Percentiles rank a stretch among this genome's conserved stretches.
phyloP scores from a whole-genome alignment of 2,888 invertebrate genomes.

The Elysia crispata region DNA sequence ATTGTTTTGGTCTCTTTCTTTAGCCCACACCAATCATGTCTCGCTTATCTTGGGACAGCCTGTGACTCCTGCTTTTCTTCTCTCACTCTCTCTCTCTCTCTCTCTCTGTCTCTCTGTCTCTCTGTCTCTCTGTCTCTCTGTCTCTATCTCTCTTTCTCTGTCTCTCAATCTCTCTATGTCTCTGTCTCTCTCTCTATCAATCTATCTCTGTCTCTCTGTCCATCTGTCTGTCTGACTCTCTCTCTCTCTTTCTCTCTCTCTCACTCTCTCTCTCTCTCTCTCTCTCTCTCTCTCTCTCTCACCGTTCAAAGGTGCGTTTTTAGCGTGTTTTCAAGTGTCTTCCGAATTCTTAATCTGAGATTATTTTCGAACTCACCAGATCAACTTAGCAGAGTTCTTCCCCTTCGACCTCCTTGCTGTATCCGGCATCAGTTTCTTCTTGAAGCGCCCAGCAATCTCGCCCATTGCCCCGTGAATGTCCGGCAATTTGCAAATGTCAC shows the following conservation, averaged over 20 bases:
- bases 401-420: too few species aligned
- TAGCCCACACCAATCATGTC: too few species aligned
- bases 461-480: not conserved
- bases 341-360: too few species aligned
- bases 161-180: not conserved
- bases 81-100: not conserved
- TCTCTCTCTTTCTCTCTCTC: not conserved
- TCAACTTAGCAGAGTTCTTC: too few species aligned
- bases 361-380: too few species aligned
- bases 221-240: not conserved
- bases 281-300: not conserved
- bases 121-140: not conserved
- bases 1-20: too few species aligned
- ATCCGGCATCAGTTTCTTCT: too few species aligned
- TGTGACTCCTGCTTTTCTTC: too few species aligned
- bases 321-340: too few species aligned
- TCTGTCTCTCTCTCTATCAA: slow-evolving; percentile 17
- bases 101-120: slow-evolving; percentile 39
- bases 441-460: too few species aligned
- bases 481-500: slow-evolving; percentile 41
- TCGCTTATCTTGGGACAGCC: too few species aligned
- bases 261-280: not conserved
- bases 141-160: not conserved
- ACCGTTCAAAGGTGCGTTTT: too few species aligned
- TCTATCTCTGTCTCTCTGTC: slow-evolving; percentile 13